Conservation (phyloP, 2,113 vertebrate genomes). For the Merops nubicus region DNA sequence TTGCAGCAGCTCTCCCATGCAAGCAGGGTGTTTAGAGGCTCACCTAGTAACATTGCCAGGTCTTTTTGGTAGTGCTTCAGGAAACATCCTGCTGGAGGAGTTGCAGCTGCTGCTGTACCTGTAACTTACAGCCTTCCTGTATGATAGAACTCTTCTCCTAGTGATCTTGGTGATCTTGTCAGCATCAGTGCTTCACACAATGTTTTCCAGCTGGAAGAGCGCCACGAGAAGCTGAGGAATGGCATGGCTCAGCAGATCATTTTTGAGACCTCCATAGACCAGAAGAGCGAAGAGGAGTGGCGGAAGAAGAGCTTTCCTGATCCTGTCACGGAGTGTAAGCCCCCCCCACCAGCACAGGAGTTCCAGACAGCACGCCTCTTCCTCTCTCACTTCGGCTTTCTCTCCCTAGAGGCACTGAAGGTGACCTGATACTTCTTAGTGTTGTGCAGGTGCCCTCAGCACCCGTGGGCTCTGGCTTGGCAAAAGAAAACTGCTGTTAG, state of each 20-base stretch:
- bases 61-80: neutral
- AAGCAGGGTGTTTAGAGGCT: neutral
- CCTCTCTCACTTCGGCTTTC: slow-evolving; percentile 94
- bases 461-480: neutral
- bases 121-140: neutral
- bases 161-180: neutral
- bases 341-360: slow-evolving; percentile 89
- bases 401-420: slow-evolving; percentile 94
- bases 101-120: neutral
- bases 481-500: neutral
- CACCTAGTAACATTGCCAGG: neutral
- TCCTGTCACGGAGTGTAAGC: slow-evolving; percentile 89
- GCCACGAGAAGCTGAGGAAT: slow-evolving; percentile 88
- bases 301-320: slow-evolving; percentile 88
- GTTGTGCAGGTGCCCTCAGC: neutral
- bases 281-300: slow-evolving; percentile 85
- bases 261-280: slow-evolving; percentile 88
- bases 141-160: neutral
- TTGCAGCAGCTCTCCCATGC: neutral
- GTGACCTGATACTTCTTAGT: slow-evolving; percentile 69
- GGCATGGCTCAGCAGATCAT: slow-evolving; percentile 91
- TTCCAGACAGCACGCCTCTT: slow-evolving; percentile 96
- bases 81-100: neutral
- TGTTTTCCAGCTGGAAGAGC: slow-evolving; percentile 86
- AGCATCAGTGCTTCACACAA: neutral